Evolutionary conservation across 2,797 vertebrate species (phyloP).

Genomic region (Cirrhinus molitorella): DNA sequence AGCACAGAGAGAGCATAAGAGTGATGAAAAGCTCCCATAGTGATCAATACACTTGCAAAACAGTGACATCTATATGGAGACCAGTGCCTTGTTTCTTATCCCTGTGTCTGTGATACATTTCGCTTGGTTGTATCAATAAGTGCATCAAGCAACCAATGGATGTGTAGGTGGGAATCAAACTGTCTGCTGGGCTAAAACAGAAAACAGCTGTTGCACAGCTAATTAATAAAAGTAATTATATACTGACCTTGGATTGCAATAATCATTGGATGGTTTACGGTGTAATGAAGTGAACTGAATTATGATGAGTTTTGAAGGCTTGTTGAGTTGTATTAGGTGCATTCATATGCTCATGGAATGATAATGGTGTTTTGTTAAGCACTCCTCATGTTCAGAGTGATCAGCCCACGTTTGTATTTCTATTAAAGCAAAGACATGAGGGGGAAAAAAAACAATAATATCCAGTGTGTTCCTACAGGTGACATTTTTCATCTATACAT

Average conservation of each 20-base stretch:
- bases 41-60: slow-evolving; percentile 53
- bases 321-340: slow-evolving; percentile 41
- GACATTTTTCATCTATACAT: not conserved
- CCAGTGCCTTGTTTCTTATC: not conserved
- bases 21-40: slow-evolving; percentile 49
- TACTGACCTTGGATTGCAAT: slow-evolving; percentile 49
- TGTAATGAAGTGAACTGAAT: slow-evolving; percentile 50
- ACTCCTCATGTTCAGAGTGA: slow-evolving; percentile 14
- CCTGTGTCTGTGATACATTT: not conserved
- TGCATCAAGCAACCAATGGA: not conserved
- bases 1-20: slow-evolving; percentile 25
- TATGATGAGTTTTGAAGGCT: slow-evolving; percentile 47
- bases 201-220: slow-evolving; percentile 25
- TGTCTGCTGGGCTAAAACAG: slow-evolving; percentile 7
- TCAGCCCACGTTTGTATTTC: slow-evolving; percentile 16
- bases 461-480: not conserved
- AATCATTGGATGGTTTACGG: slow-evolving; percentile 47
- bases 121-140: not conserved
- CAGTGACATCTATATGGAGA: slow-evolving; percentile 29
- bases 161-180: slow-evolving; percentile 14
- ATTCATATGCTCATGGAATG: slow-evolving; percentile 35
- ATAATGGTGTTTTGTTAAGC: slow-evolving; percentile 38
- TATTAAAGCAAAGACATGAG: not conserved
- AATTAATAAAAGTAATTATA: slow-evolving; percentile 54
- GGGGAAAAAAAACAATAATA: not conserved